Base-by-base conservation (phyloP, 2,113 vertebrate genomes). In the Amphiprion percula region DNA sequence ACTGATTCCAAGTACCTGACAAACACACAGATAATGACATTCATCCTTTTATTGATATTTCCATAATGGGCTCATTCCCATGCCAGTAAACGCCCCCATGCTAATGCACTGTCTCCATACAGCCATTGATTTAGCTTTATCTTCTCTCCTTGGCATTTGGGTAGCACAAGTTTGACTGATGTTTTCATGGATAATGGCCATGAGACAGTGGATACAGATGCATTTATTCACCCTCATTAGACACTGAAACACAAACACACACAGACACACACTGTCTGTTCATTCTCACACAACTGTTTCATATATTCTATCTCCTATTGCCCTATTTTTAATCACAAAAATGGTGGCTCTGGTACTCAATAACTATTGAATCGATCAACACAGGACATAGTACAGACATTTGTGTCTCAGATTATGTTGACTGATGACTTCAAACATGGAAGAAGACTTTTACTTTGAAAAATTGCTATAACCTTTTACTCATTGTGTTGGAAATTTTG, bases 31-130 rank as follows among this genome's bases (percentile, higher is more conserved):
- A 70, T 62, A 59, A 47, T 52, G 72, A 67, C 21, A 80, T 82
- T 61, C 62, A 80, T 80, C 64, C 39, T 61, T n/a, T 53, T 83
- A 88, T 86, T 30, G 84, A 74, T 56, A 64, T 58, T 74, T 33
- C 44, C 41, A 61, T 88, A 80, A 85, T 76, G 60, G 74, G 39
- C 77, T 79, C 33, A 78, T 83, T 76, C 77, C 44, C 52, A 68
- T 37, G 66, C 60, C 50, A 26, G 75, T 72, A 80, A 77, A 87
- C 67, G 61, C 64, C 26, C 26, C 59, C 1, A 4, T 49, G 59
- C 60, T 75, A 50, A 67, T 73, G 69, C 41, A 64, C 47, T 56
- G 52, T 26, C 72, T 39, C 71, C 58, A 28, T 39, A 59, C 30
- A 37, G 65, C 16, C 61, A 84, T 71, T 79, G 77, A 84, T 90